Percentiles rank a stretch among this genome's conserved stretches.
Evolutionary conservation across 1,140 invertebrate species (phyloP).

Genomic region (Pseudomyrmex sp.): DNA sequence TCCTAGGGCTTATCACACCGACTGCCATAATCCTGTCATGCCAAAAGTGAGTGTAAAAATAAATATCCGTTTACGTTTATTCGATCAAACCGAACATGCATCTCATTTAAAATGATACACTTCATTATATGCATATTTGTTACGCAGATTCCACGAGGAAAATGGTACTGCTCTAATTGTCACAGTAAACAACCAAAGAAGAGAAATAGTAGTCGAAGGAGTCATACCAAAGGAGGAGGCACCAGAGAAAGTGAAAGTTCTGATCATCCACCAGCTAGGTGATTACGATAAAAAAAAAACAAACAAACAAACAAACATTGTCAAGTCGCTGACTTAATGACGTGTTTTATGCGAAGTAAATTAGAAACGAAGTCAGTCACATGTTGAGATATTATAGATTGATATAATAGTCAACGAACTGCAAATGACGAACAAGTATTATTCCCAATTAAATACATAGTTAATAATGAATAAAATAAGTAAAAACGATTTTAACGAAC

Average conservation of each 20-base stretch:
- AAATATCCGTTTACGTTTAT: neutral
- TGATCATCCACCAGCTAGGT: conserved; percentile 87
- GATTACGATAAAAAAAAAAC: conserved; percentile 81
- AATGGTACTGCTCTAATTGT: conserved; percentile 94
- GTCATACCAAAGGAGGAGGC: conserved; percentile 82
- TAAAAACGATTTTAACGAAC: conserved; percentile 62
- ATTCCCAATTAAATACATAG: conserved; percentile 58
- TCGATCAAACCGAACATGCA: neutral
- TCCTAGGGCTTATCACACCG: conserved; percentile 95
- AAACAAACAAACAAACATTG: conserved; percentile 78
- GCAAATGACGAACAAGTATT: conserved; percentile 69
- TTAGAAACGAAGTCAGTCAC: conserved; percentile 46
- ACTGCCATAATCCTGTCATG: conserved; percentile 95
- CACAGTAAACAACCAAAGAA: conserved; percentile 92
- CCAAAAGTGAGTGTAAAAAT: conserved; percentile 88
- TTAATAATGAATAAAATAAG: conserved; percentile 63
- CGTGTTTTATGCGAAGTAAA: conserved; percentile 71
- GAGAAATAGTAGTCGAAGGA: conserved; percentile 86
- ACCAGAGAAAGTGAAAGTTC: conserved; percentile 86
- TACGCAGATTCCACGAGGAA: conserved; percentile 90
- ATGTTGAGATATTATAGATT: conserved; percentile 47
- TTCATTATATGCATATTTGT: neutral
- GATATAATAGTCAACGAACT: conserved; percentile 67
- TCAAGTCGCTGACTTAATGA: conserved; percentile 79
- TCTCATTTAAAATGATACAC: neutral